Evolutionary conservation across 2,113 vertebrate genomes (phyloP), one percentile per base, ranked within the genome.

Genomic region (Brienomyrus brachyistius): DNA sequence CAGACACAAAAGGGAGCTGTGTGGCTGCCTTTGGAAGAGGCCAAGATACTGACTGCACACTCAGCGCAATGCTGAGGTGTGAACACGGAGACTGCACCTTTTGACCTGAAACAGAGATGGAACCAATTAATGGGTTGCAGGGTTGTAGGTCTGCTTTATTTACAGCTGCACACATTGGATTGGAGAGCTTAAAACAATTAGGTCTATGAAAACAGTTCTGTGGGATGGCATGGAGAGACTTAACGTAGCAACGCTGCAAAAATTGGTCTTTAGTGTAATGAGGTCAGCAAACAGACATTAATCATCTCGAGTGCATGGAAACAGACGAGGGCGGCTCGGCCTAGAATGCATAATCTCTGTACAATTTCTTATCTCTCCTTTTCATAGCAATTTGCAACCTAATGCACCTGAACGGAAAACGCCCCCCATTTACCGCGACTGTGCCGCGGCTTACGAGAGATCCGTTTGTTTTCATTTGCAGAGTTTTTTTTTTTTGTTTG

Each of bases 1-100:
- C 88, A 93, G 89, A 89, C 93, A 94, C 92, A 95, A 96, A 95
- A 93, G 93, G 90, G 93, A 27, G 5, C 66, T 70, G 23, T 88
- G 87, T 80, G 47, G 31, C 93, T 94, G 70, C 90, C 91, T 80
- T 77, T 93, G 93, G 92, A 94, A 89, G 89, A 91, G 89, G 93
- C 50, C 93, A 94, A 92, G 92, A 93, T 92, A 94, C 90, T 35
- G 83, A 89, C 48, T 88, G 91, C 88, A 88, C 47, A 88, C 93
- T 91, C 93, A 91, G 89, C 89, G 50, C 93, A 92, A 89, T 92
- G 92, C 90, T 74, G 89, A 83, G 54, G 62, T 88, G 74, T 94
- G 94, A 95, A 82, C 88, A 84, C 4, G 85, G 90, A 84, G 88
- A 80, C 74, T 43, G 88, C 88, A 90, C 91, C 91, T 89, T 86